Evolutionary conservation across 1,140 invertebrate genomes (phyloP).

Genomic region (Drosophila albomicans): DNA sequence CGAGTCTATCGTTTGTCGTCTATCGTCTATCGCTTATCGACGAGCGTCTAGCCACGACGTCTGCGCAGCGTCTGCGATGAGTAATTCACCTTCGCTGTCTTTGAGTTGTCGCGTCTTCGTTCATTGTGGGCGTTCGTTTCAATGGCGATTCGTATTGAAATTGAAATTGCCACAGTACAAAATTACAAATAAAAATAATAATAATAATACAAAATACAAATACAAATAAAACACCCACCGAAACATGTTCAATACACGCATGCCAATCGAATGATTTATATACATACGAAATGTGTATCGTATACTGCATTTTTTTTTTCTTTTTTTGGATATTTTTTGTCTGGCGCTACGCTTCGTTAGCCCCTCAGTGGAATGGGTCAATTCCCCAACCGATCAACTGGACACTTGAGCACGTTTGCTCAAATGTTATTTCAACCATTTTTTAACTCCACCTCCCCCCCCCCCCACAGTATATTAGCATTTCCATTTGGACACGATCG

Average conservation of each 20-base stretch:
- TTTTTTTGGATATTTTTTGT: not conserved
- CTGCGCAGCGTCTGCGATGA: conserved; percentile 57
- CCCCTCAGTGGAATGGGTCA: not conserved
- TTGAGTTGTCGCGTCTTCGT: not conserved
- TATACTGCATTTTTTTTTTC: not conserved
- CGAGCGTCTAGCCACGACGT: conserved; percentile 45
- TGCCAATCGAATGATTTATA: conserved; percentile 40
- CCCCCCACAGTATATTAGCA: not conserved
- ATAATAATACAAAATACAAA: no score
- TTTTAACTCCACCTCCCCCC: not conserved
- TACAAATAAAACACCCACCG: conserved; percentile 35
- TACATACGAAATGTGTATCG: not conserved
- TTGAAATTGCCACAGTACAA: conserved; percentile 16
- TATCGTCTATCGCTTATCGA: conserved; percentile 23
- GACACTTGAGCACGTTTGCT: conserved; percentile 23
- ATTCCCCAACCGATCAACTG: conserved; percentile 20
- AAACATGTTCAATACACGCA: conserved; percentile 14
- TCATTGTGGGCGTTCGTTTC: conserved; percentile 10
- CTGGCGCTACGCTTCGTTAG: conserved; percentile 23
- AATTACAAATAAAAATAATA: not conserved
- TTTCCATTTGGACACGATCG: conserved; percentile 42
- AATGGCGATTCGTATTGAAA: conserved; percentile 14
- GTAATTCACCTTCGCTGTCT: conserved; percentile 27
- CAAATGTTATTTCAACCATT: not conserved
- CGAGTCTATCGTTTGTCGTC: conserved; percentile 17